These are phyloP conservation scores for Misgurnus anguillicaudatus DNA, from an alignment of 2,113 vertebrate species.

Conservation along the genomic window DNA sequence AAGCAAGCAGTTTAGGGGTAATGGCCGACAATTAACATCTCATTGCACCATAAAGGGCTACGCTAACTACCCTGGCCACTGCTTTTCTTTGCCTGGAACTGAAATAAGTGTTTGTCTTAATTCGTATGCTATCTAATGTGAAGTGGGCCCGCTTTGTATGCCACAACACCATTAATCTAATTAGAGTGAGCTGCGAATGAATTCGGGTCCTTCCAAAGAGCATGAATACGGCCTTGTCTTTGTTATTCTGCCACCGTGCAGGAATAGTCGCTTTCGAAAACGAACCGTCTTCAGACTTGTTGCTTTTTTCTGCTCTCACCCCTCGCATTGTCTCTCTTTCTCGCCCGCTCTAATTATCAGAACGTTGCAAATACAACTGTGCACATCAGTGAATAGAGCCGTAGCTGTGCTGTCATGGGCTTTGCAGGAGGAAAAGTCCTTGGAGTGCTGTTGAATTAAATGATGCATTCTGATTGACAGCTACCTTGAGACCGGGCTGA, in stretches of 20 bases:
- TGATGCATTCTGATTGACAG: slow-evolving; percentile 96
- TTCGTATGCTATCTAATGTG: slow-evolving; percentile 90
- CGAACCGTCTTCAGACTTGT: slow-evolving; percentile 81
- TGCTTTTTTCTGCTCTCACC: slow-evolving; percentile 65
- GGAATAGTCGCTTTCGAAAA: slow-evolving; percentile 70
- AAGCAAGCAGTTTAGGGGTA: slow-evolving; percentile 99
- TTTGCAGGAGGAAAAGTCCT: slow-evolving; percentile 80
- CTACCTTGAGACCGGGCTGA: slow-evolving; percentile 96
- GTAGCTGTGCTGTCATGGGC: slow-evolving; percentile 90
- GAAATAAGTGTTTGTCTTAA: slow-evolving; percentile 93
- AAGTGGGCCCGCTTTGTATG: slow-evolving; percentile 86
- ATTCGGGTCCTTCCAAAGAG: slow-evolving; percentile 81
- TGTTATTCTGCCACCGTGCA: slow-evolving; percentile 79
- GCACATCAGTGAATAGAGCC: slow-evolving; percentile 91
- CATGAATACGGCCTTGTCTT: slow-evolving; percentile 79
- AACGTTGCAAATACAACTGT: slow-evolving; percentile 81
- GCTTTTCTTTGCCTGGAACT: slow-evolving; percentile 87
- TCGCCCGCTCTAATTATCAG: slow-evolving; percentile 81
- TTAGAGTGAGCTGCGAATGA: slow-evolving; percentile 94
- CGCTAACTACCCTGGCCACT: slow-evolving; percentile 89
- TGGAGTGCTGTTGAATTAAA: slow-evolving; percentile 90
- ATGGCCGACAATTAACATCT: slow-evolving; percentile 99
- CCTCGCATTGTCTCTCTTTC: slow-evolving; percentile 16
- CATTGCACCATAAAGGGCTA: slow-evolving; percentile 91
- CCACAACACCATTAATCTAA: slow-evolving; percentile 94